Evolutionary conservation across 2,797 vertebrate species (phyloP).

Genomic region (Remorina albescens): DNA sequence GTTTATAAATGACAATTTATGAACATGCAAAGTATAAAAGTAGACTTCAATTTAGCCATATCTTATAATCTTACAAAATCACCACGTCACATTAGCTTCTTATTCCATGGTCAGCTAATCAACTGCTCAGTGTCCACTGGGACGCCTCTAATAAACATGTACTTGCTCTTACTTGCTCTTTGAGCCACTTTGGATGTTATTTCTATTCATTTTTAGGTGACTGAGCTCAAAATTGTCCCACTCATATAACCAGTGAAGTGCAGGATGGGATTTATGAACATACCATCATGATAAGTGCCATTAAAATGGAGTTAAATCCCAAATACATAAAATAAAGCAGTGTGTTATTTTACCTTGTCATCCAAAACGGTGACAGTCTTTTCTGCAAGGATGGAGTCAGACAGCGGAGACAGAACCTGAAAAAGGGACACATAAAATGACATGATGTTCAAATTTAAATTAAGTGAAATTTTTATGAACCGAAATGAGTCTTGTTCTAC

Average conservation of each 20-base stretch:
- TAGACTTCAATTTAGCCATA: background rate
- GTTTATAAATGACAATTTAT: background rate
- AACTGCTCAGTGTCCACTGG: background rate
- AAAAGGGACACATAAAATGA: background rate
- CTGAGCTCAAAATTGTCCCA: background rate
- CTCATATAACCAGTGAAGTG: background rate
- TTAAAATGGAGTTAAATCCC: background rate
- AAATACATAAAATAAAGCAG: background rate
- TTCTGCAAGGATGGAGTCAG: slow-evolving; percentile 96
- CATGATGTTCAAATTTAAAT: background rate
- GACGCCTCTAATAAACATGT: background rate
- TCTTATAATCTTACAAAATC: background rate
- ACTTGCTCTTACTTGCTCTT: background rate
- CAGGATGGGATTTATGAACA: background rate
- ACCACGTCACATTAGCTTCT: background rate
- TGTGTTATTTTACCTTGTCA: slow-evolving; percentile 81
- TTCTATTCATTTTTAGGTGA: background rate
- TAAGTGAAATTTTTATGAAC: background rate
- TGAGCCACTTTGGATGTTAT: slow-evolving; percentile 9
- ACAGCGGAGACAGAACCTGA: slow-evolving; percentile 95
- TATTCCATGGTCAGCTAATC: background rate
- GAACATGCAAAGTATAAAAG: background rate
- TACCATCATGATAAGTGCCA: background rate
- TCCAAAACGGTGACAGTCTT: slow-evolving; percentile 95
- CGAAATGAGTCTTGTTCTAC: background rate